Percentiles rank a stretch among this genome's conserved stretches.
phyloP scores from a whole-genome alignment of 2,113 vertebrate genomes.

The Chloebia gouldiae region DNA sequence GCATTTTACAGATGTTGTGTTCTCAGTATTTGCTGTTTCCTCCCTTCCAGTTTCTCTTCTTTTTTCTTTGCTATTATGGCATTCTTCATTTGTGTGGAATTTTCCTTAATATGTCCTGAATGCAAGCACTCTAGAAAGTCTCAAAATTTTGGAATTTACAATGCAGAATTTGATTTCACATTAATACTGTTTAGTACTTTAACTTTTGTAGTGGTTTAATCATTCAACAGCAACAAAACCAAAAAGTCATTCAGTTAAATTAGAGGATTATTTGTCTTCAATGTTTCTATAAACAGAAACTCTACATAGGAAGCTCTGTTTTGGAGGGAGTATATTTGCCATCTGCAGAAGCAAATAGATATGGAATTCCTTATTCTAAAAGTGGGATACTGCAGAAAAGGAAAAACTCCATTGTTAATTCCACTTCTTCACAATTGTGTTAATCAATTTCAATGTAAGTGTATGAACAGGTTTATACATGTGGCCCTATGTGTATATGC shows the following conservation, averaged over 20 bases:
- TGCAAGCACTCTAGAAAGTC: not conserved
- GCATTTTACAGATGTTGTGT: conserved; percentile 30
- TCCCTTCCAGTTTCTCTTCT: not conserved
- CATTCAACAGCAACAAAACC: not conserved
- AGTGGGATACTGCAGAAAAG: not conserved
- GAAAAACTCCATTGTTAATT: not conserved
- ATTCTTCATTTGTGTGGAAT: conserved; percentile 8
- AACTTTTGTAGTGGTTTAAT: not conserved
- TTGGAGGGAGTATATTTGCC: not conserved
- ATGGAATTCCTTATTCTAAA: not conserved
- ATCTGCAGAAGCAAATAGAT: not conserved
- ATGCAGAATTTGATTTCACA: not conserved
- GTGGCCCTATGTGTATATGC: not conserved
- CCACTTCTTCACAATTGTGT: not conserved
- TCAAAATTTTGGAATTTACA: not conserved
- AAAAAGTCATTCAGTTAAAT: not conserved
- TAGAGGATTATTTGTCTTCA: not conserved
- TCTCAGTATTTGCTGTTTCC: not conserved
- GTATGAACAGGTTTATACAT: not conserved
- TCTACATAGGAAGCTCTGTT: not conserved
- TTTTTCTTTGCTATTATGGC: not conserved
- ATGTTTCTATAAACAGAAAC: not conserved
- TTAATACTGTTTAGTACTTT: not conserved
- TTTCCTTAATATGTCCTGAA: not conserved
- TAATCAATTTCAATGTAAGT: not conserved